phyloP scores from a whole-genome alignment of 2,888 invertebrate species.

The Nomada flava region DNA sequence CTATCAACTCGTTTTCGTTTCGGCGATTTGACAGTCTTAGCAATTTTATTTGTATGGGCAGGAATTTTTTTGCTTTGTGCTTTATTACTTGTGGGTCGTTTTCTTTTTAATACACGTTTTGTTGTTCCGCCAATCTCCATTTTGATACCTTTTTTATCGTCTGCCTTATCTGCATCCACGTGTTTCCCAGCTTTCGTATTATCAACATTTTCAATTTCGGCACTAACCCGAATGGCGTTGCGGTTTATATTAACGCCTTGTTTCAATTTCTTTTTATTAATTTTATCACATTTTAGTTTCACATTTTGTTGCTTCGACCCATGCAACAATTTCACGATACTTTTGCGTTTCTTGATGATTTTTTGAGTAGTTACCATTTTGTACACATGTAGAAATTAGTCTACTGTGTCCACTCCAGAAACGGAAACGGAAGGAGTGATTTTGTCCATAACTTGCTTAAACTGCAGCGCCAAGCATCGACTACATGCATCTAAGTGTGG shows the following conservation, averaged over 20 bases:
- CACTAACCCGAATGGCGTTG: neutral
- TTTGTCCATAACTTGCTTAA: neutral
- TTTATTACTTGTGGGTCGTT: neutral
- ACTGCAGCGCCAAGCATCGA: neutral
- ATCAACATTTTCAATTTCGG: neutral
- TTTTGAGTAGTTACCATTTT: conserved; percentile 28
- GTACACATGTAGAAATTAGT: neutral
- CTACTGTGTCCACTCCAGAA: neutral
- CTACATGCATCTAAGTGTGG: neutral
- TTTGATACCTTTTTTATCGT: neutral
- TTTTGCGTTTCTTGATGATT: conserved; percentile 15
- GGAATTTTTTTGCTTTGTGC: neutral
- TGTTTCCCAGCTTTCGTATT: neutral
- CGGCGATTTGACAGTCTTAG: conserved; percentile 1
- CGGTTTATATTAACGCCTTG: neutral
- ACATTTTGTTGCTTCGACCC: neutral
- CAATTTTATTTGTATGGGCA: neutral
- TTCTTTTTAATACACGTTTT: conserved; percentile 11
- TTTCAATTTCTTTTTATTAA: neutral
- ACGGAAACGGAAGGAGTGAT: conserved; percentile 7
- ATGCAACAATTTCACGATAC: neutral
- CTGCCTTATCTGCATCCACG: neutral
- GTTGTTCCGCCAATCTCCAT: neutral
- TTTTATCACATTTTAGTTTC: neutral
- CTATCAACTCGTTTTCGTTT: conserved; percentile 13